phyloP scores from a whole-genome alignment of 2,888 invertebrate genomes.

The Athetis lepigone region DNA sequence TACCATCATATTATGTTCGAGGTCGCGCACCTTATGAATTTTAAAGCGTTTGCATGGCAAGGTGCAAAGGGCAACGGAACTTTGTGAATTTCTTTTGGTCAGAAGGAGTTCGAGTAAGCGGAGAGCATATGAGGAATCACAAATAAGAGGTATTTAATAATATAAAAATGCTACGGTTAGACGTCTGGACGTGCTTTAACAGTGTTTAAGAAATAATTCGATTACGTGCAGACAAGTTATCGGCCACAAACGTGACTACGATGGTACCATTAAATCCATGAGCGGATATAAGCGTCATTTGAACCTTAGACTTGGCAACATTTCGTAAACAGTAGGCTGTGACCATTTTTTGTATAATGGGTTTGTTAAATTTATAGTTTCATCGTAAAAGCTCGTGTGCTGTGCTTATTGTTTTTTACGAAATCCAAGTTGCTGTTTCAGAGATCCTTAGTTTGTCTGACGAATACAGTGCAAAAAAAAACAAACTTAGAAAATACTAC shows the following conservation, averaged over 20 bases:
- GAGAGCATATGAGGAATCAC: neutral
- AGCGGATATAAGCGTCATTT: conserved; percentile 69
- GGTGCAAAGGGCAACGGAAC: neutral
- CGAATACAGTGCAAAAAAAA: conserved; percentile 5
- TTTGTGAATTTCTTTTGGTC: neutral
- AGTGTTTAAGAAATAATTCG: conserved; percentile 25
- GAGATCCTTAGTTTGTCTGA: neutral
- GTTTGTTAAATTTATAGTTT: conserved; percentile 30
- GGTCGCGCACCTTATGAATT: conserved; percentile 33
- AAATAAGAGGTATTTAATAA: neutral
- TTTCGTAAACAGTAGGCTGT: conserved; percentile 68
- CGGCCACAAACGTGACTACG: conserved; percentile 69
- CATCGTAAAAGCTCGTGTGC: conserved; percentile 9
- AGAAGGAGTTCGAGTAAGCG: neutral
- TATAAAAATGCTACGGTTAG: neutral
- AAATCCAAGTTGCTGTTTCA: conserved; percentile 1
- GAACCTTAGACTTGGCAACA: conserved; percentile 69
- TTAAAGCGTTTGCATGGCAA: conserved; percentile 6
- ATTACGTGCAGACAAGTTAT: conserved; percentile 45
- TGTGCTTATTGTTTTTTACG: neutral
- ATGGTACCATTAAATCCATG: conserved; percentile 41
- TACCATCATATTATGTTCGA: conserved; percentile 28
- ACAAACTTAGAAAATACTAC: neutral
- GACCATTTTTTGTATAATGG: conserved; percentile 56
- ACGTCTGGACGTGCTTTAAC: conserved; percentile 1